Evolutionary conservation across 2,113 vertebrate genomes (phyloP).

Genomic region (Vicugna pacos): DNA sequence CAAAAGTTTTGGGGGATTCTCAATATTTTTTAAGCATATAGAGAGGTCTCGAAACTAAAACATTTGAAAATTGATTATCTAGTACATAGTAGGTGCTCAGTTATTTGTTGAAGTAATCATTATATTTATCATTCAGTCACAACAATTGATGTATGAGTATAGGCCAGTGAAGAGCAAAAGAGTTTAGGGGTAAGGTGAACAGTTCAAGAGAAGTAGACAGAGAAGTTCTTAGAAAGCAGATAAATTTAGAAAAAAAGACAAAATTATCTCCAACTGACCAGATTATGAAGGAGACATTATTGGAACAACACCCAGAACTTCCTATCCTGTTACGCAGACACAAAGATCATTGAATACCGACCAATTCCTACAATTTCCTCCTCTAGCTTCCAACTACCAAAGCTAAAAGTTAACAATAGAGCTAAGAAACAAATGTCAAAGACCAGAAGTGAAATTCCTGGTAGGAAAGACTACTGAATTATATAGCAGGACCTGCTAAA

Average conservation of each 20-base stretch:
- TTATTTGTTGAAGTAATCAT: neutral
- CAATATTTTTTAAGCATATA: neutral
- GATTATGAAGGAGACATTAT: neutral
- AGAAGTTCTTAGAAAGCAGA: constrained; percentile 25
- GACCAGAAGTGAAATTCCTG: neutral
- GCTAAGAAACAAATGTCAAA: neutral
- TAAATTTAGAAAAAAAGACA: neutral
- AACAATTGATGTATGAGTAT: neutral
- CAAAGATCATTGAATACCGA: neutral
- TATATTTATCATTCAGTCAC: neutral
- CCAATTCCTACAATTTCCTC: neutral
- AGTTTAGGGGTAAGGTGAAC: neutral
- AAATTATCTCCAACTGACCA: neutral
- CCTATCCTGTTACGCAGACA: neutral
- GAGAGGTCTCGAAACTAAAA: neutral
- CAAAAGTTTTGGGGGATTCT: neutral
- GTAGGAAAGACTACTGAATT: neutral
- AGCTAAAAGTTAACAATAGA: neutral
- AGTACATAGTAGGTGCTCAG: neutral
- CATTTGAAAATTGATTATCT: neutral
- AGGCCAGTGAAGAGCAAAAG: neutral
- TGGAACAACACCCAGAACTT: neutral
- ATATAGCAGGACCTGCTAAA: neutral
- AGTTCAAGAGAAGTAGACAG: neutral
- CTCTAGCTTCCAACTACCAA: neutral